Evolutionary conservation across 2,113 vertebrate genomes (phyloP), one percentile per base, ranked within the genome.

Genomic region (Caracal caracal): DNA sequence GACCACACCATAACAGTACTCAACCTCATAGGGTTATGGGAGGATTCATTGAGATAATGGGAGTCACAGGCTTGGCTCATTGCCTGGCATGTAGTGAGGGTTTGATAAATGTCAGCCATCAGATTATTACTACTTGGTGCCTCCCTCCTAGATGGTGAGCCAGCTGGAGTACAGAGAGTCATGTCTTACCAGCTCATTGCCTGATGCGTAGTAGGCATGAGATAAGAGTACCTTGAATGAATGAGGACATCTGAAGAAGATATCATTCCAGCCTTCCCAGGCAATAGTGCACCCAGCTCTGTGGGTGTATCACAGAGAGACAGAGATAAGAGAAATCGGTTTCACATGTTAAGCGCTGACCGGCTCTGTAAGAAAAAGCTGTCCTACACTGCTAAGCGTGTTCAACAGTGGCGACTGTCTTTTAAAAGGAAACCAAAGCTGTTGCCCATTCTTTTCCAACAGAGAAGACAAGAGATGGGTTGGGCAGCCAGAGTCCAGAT

Each of bases 361-460:
- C 28, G 61, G 28, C 33, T 28, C 43, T 53, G 6, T 61, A 12
- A 91, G 53, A 70, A 85, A 61, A 85, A 24, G 73, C 76, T 61
- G 26, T 95, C 97, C 78, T 35, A 43, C 35, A 61, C 84, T 96
- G 95, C 87, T 79, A 33, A 35, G 43, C 56, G 16, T 78, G 89
- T 87, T 65, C 85, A 96, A 93, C 9, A 70, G 22, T 47, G 40
- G 30, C 11, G 5, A 81, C 10, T 47, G 33, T 90, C 96, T 78
- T 97, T 90, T 53, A 33, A 61, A 82, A 28, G 33, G 88, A 47
- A 90, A 73, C 82, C 78, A 88, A 94, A 92, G 35, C 30, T 61
- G 17, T 26, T 10, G 19, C 43, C 28, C 66, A 61, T 43, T 30
- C 22, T 78, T 35, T 61, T 35, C 70, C 35, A 51, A 28, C 0